Evolutionary conservation across 2,797 vertebrate genomes (phyloP).

Genomic region (Crocodylus rhombifer): DNA sequence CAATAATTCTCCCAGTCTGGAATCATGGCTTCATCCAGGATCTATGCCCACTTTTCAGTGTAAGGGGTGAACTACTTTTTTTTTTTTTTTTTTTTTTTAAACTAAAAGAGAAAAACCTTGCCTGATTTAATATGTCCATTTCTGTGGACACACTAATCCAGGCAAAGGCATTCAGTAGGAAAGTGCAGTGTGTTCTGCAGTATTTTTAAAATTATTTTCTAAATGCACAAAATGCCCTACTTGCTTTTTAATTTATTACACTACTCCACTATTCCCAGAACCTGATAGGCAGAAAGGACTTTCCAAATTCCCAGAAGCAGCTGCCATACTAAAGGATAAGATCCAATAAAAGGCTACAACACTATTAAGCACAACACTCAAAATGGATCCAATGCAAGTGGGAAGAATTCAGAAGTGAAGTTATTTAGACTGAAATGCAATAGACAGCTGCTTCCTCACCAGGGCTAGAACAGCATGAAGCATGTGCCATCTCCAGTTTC

Average conservation of each 20-base stretch:
- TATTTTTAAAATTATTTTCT: not conserved
- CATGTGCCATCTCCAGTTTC: not conserved
- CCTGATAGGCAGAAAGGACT: not conserved
- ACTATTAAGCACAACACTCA: not conserved
- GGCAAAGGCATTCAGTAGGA: not conserved
- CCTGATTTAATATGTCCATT: too few species aligned
- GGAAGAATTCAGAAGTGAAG: not conserved
- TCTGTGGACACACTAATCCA: not conserved
- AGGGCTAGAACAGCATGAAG: not conserved
- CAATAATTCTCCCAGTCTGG: accelerated
- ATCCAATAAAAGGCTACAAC: not conserved
- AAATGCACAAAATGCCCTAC: not conserved
- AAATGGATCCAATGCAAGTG: not conserved
- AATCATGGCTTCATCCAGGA: not conserved
- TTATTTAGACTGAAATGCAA: not conserved
- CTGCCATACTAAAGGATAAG: not conserved
- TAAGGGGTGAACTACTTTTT: too few species aligned
- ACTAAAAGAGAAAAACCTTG: too few species aligned
- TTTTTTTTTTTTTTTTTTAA: too few species aligned
- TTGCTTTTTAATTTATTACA: not conserved
- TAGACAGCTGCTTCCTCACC: not conserved
- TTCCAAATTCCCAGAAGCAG: not conserved
- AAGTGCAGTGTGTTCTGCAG: not conserved
- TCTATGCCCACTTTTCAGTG: accelerated
- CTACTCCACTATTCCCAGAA: not conserved